Conservation (phyloP, 2,113 vertebrate genomes). For the Tyto alba region DNA sequence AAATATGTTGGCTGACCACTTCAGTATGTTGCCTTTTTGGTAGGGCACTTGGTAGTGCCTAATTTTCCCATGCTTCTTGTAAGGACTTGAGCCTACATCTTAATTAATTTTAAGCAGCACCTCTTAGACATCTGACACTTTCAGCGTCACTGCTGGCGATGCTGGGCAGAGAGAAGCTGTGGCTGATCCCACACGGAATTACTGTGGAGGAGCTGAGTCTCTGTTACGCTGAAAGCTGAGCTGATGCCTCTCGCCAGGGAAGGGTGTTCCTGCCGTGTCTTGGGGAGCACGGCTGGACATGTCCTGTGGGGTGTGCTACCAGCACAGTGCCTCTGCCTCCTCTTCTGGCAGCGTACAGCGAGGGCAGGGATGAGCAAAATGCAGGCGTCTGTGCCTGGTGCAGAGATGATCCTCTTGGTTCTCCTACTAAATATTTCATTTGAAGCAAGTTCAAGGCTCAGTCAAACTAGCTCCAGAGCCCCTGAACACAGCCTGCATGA, state of each 20-base stretch:
- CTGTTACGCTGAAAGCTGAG: neutral
- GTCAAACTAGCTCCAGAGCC: neutral
- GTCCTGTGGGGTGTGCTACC: neutral
- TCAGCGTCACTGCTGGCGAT: neutral
- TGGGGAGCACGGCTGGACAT: fast-evolving
- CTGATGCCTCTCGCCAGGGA: neutral
- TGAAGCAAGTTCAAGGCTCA: neutral
- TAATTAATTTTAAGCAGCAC: neutral
- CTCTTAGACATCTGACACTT: neutral
- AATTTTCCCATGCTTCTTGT: neutral
- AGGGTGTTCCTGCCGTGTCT: neutral
- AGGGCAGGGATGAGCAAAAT: neutral
- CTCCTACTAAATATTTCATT: neutral
- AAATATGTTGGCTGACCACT: neutral
- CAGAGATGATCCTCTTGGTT: neutral
- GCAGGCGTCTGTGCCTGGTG: neutral
- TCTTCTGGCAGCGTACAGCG: neutral
- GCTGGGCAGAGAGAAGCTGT: neutral
- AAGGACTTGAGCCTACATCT: neutral
- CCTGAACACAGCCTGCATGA: neutral
- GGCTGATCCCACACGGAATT: neutral
- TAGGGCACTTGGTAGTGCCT: neutral
- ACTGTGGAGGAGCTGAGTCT: neutral
- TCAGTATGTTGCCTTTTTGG: neutral
- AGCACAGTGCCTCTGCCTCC: neutral